A percentile compares a stretch with the other conserved stretches of the same genome.
Evolutionary conservation across 2,113 vertebrate genomes (phyloP).

Genomic region (Gorsachius goisagi): DNA sequence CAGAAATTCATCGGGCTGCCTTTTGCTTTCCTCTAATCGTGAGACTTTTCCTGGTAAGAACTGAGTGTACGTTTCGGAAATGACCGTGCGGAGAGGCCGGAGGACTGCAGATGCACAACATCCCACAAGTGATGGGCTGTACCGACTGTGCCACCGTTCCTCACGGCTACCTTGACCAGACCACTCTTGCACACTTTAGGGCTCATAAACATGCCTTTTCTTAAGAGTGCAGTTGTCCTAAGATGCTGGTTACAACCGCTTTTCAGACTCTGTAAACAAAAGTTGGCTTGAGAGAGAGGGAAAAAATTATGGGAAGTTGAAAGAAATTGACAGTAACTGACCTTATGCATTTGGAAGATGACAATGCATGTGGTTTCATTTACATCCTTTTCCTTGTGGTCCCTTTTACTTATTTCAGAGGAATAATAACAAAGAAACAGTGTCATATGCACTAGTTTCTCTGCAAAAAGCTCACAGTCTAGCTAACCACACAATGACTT

Average conservation of each 20-base stretch:
- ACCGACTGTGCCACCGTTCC: background rate
- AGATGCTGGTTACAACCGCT: background rate
- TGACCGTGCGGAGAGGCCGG: background rate
- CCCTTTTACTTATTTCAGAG: background rate
- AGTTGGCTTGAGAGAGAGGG: background rate
- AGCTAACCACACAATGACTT: background rate
- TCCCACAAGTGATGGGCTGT: fast-evolving
- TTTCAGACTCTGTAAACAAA: background rate
- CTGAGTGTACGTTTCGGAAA: background rate
- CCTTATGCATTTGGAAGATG: background rate
- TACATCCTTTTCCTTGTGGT: background rate
- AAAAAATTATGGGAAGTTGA: background rate
- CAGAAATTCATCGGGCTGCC: background rate
- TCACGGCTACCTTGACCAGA: background rate
- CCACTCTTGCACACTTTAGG: background rate
- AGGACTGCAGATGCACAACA: fast-evolving
- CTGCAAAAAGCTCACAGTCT: background rate
- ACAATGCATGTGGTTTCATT: background rate
- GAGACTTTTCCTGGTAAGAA: background rate
- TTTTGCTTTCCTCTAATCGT: background rate
- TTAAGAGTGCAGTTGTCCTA: background rate
- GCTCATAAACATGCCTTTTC: background rate
- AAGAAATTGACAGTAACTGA: background rate
- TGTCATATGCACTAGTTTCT: background rate
- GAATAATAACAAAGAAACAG: background rate